These are phyloP conservation scores for Chiroxiphia lanceolata DNA, from an alignment of 2,797 vertebrate species.

Conservation along the genomic window DNA sequence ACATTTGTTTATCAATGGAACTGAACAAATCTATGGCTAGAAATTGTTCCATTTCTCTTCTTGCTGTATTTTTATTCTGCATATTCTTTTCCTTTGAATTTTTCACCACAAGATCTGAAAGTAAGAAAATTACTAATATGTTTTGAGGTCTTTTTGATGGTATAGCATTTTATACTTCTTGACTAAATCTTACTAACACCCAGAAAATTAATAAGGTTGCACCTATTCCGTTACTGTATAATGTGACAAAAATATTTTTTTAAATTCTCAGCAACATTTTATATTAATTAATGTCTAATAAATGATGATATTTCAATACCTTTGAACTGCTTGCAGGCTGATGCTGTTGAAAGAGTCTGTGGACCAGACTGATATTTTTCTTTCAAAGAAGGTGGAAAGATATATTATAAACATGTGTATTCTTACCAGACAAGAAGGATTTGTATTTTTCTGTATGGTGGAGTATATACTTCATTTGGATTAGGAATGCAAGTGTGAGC, in stretches of 20 bases:
- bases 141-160: neutral
- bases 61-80: neutral
- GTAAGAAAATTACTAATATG: neutral
- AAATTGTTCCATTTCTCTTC: neutral
- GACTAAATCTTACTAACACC: neutral
- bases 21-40: neutral
- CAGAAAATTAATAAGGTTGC: neutral
- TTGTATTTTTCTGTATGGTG: neutral
- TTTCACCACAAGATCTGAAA: neutral
- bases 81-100: neutral
- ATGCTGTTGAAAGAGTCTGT: neutral
- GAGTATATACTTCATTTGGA: neutral
- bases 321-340: neutral
- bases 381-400: neutral
- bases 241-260: neutral
- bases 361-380: neutral
- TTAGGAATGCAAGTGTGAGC: neutral
- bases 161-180: neutral
- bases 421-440: neutral
- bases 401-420: neutral
- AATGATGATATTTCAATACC: neutral
- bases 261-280: neutral
- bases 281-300: neutral
- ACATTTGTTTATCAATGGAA: neutral
- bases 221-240: neutral